Percentiles rank a stretch among this genome's conserved stretches.
These are phyloP conservation scores for Cephonodes hylas DNA, from an alignment of 2,888 invertebrate species.

Conservation along the genomic window DNA sequence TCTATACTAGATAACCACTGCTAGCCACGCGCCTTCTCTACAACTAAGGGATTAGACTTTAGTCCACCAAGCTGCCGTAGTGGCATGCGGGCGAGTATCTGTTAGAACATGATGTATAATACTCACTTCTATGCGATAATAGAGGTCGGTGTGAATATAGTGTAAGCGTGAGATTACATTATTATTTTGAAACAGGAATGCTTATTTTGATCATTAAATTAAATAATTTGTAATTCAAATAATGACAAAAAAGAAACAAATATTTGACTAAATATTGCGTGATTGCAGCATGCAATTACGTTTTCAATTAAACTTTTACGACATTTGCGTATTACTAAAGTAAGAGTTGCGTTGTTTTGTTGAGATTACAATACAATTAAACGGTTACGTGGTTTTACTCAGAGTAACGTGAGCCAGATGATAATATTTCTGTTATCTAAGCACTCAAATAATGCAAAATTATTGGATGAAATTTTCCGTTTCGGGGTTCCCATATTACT, in stretches of 20 bases:
- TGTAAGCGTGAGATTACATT: too few species aligned
- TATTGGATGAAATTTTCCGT: not conserved
- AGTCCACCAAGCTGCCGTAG: too few species aligned
- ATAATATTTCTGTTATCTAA: not conserved
- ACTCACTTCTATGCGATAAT: not conserved
- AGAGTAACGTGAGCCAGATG: not conserved
- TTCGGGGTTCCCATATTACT: not conserved
- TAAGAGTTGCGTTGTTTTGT: constrained; percentile 11
- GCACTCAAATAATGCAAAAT: not conserved
- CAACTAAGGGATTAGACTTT: too few species aligned
- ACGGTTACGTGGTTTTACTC: not conserved
- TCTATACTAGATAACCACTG: too few species aligned
- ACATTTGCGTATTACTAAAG: constrained; percentile 6
- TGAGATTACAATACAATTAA: not conserved
- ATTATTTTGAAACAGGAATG: too few species aligned
- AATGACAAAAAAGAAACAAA: not conserved
- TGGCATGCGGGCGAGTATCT: too few species aligned
- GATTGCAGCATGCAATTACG: constrained; percentile 22
- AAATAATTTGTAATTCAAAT: too few species aligned
- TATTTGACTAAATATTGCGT: constrained; percentile 9
- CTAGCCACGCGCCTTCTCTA: too few species aligned
- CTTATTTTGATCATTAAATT: not conserved
- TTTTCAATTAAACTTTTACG: constrained; percentile 29
- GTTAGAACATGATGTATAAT: too few species aligned
- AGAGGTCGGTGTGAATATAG: too few species aligned